Conservation (phyloP, 2,888 invertebrate species). For the Phaonia tiefii region DNA sequence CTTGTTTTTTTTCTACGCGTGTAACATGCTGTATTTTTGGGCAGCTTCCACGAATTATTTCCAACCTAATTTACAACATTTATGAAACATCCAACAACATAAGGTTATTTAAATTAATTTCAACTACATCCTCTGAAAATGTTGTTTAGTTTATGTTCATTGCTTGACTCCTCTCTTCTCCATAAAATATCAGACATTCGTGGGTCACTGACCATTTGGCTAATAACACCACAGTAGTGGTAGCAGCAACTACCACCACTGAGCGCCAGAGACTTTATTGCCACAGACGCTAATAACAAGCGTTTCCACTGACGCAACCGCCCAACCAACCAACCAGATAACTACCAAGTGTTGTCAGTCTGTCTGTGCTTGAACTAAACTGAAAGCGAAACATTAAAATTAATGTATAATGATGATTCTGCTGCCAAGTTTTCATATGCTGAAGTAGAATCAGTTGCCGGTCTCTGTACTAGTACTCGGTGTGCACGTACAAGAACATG, state of each 20-base stretch:
- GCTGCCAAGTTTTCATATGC: neutral
- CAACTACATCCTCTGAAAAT: neutral
- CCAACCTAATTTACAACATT: no score
- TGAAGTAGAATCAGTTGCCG: neutral
- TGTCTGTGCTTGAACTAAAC: no score
- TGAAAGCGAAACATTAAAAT: no score
- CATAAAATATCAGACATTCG: conserved; percentile 58
- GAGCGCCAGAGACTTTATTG: neutral
- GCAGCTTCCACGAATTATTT: neutral
- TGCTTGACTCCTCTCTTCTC: neutral
- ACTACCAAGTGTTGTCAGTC: no score
- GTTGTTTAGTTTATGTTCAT: neutral
- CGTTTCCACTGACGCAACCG: neutral
- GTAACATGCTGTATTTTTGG: no score
- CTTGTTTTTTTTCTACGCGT: no score
- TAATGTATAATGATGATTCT: neutral
- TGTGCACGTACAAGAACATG: neutral
- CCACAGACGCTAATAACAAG: conserved; percentile 22
- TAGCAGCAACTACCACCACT: neutral
- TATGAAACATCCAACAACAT: neutral
- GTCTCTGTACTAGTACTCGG: neutral
- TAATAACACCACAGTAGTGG: neutral
- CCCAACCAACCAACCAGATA: no score
- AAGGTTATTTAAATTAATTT: conserved; percentile 9
- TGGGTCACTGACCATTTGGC: conserved; percentile 61